Evolutionary conservation across 1,140 invertebrate genomes (phyloP).

Genomic region (Globodera rostochiensis): DNA sequence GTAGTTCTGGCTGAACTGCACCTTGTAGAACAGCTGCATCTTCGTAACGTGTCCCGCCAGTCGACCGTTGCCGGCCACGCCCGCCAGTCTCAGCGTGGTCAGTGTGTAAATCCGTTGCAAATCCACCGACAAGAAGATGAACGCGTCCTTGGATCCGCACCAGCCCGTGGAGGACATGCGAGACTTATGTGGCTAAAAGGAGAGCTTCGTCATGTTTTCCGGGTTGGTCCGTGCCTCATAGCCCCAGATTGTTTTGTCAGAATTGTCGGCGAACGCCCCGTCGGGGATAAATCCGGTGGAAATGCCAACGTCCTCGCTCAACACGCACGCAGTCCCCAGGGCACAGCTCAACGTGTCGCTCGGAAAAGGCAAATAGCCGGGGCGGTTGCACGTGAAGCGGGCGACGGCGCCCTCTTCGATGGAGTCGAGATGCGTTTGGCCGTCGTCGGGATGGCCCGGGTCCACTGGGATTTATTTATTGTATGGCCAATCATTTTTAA

Average conservation of each 20-base stretch:
- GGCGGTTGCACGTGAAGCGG: slow-evolving; percentile 82
- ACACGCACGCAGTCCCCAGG: slow-evolving; percentile 86
- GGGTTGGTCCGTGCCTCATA: slow-evolving; percentile 6
- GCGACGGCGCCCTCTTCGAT: slow-evolving; percentile 90
- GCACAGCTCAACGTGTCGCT: slow-evolving; percentile 85
- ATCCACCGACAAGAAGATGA: slow-evolving; percentile 91
- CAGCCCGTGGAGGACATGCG: slow-evolving; percentile 61
- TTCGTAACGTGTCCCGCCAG: slow-evolving; percentile 73
- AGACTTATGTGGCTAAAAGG: slow-evolving; percentile 60
- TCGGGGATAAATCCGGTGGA: slow-evolving; percentile 88
- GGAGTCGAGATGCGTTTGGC: slow-evolving; percentile 81
- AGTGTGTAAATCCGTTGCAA: slow-evolving; percentile 84
- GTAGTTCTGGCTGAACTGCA: slow-evolving; percentile 86
- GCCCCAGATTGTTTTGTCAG: slow-evolving; percentile 71
- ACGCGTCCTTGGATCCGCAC: slow-evolving; percentile 79
- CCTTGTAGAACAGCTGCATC: slow-evolving; percentile 94
- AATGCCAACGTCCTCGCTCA: slow-evolving; percentile 85
- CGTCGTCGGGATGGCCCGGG: slow-evolving; percentile 88
- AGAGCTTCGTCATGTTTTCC: background rate
- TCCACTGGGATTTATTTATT: slow-evolving; percentile 78
- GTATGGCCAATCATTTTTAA: background rate
- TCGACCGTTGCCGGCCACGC: slow-evolving; percentile 60
- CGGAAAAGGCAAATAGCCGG: slow-evolving; percentile 89
- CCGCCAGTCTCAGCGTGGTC: slow-evolving; percentile 70
- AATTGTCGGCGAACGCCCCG: slow-evolving; percentile 91